phyloP scores from a whole-genome alignment of 2,113 vertebrate genomes.

The Ageneiosus marmoratus region DNA sequence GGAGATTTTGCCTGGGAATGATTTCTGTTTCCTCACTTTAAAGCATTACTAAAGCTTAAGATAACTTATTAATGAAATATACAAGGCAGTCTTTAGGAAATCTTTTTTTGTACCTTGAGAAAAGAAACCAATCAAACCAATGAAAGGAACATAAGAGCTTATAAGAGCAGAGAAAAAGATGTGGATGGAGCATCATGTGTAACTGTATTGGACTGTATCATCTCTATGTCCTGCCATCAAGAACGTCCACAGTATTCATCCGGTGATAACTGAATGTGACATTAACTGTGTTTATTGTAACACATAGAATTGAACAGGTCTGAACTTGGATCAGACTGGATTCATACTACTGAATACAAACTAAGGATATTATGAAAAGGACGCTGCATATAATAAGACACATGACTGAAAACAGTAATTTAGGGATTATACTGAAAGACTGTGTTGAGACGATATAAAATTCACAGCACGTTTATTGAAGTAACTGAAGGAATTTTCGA shows the following conservation, averaged over 20 bases:
- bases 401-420: not conserved
- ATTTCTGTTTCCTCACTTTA: not conserved
- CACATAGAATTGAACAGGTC: not conserved
- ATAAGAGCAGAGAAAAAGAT: not conserved
- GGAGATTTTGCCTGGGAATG: not conserved
- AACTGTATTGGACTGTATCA: not conserved
- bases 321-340: not conserved
- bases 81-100: not conserved
- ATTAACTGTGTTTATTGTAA: not conserved
- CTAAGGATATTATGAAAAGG: not conserved
- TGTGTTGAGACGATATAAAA: not conserved
- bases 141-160: conserved; percentile 16
- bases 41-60: not conserved
- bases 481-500: not conserved
- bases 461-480: not conserved
- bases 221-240: not conserved
- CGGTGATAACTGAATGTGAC: not conserved
- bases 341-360: not conserved
- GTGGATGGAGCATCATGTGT: not conserved
- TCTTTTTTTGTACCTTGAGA: not conserved
- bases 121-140: conserved; percentile 10
- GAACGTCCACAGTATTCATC: not conserved
- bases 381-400: not conserved
- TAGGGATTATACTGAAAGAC: not conserved
- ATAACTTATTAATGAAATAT: not conserved